These are phyloP conservation scores for Tenrec ecaudatus DNA, from an alignment of 2,113 vertebrate species.

Conservation along the genomic window DNA sequence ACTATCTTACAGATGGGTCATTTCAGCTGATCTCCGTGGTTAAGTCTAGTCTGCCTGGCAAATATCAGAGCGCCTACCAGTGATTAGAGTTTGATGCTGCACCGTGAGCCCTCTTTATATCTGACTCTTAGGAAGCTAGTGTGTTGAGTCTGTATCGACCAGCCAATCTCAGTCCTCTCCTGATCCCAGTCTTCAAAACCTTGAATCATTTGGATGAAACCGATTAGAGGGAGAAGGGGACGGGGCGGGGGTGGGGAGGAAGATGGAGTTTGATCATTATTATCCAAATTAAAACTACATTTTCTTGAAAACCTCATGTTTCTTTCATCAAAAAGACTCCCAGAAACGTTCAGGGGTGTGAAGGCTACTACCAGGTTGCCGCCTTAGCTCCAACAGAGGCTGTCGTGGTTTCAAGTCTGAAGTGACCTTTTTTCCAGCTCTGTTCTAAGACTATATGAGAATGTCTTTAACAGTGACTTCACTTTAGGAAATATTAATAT, in stretches of 20 bases:
- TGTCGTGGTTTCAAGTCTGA: not conserved
- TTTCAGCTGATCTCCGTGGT: constrained; percentile 5
- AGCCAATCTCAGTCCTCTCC: not conserved
- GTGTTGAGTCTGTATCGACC: not conserved
- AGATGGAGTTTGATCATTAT: constrained; percentile 6
- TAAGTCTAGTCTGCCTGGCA: constrained; percentile 9
- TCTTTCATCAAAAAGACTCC: not conserved
- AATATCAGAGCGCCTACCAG: not conserved
- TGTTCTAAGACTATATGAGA: not conserved
- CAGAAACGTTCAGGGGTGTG: not conserved
- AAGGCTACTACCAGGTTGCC: not conserved
- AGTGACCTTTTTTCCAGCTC: not conserved
- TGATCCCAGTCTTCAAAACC: not conserved
- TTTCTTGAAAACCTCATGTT: not conserved
- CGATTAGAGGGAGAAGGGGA: not conserved
- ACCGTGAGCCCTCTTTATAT: not conserved
- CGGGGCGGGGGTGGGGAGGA: not conserved
- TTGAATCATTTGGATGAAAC: not conserved
- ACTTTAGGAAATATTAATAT: not conserved
- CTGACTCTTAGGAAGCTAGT: not conserved
- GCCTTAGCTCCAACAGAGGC: no score
- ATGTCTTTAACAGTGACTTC: not conserved
- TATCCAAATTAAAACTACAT: not conserved
- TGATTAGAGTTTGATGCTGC: no score
- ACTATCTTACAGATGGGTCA: not conserved